phyloP scores from a whole-genome alignment of 2,888 invertebrate genomes.

The Lycocerus yunnanus region DNA sequence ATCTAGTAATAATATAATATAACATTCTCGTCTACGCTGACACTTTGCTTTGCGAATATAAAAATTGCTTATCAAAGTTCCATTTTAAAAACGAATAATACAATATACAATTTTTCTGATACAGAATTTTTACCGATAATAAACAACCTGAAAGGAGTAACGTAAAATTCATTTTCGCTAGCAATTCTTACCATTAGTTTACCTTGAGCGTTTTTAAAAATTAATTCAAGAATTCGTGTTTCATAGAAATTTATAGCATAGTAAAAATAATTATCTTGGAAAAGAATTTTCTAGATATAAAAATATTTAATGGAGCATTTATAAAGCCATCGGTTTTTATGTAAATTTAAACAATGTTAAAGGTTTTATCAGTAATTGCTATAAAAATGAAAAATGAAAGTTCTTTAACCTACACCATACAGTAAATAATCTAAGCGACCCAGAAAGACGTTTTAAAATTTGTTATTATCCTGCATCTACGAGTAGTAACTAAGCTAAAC shows the following conservation, averaged over 20 bases:
- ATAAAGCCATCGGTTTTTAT: background rate
- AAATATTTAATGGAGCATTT: background rate
- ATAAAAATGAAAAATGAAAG: background rate
- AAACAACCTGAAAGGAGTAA: no score
- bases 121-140: no score
- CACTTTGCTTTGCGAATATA: no score
- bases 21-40: no score
- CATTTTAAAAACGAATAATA: no score
- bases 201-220: background rate
- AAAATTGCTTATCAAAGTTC: no score
- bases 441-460: background rate
- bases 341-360: background rate
- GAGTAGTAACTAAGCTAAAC: no score
- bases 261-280: background rate
- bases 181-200: background rate
- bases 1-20: no score
- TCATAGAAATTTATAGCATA: background rate
- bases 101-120: no score
- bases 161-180: no score
- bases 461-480: no score
- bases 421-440: background rate
- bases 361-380: background rate
- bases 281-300: background rate
- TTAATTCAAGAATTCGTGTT: background rate
- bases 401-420: background rate